Conservation (phyloP, 2,113 vertebrate species). For the Clarias gariepinus region DNA sequence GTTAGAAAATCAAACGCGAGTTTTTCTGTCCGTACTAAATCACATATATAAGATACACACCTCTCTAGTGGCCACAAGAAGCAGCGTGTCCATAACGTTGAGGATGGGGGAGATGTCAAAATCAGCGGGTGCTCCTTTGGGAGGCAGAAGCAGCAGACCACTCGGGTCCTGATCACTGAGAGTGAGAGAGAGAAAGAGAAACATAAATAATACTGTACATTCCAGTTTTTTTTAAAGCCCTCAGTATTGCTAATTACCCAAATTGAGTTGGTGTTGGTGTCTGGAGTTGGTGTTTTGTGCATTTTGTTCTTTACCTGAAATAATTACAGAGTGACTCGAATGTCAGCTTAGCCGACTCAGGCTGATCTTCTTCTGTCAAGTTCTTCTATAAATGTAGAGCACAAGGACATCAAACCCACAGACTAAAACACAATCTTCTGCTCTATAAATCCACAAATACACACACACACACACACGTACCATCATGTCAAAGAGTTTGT, state of each 20-base stretch:
- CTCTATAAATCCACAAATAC: not conserved
- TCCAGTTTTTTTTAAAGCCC: no score
- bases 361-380: constrained; percentile 87
- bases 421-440: not conserved
- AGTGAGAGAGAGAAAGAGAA: not conserved
- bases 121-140: constrained; percentile 78
- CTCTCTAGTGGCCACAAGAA: constrained; percentile 86
- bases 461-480: constrained; percentile 60
- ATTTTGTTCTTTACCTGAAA: constrained; percentile 82
- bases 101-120: constrained; percentile 83
- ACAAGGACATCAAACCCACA: constrained; percentile 3
- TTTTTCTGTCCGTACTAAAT: not conserved
- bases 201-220: no score
- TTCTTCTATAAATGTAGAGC: constrained; percentile 77
- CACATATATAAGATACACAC: constrained; percentile 59
- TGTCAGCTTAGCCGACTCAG: constrained; percentile 86
- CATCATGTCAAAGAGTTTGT: constrained; percentile 95
- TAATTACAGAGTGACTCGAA: constrained; percentile 93
- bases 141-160: constrained; percentile 87
- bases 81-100: constrained; percentile 86
- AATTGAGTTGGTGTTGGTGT: no score
- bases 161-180: constrained; percentile 88
- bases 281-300: no score
- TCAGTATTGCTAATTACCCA: no score
- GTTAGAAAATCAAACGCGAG: not conserved